A percentile compares a stretch with the other conserved stretches of the same genome.
Conservation (phyloP, 2,113 vertebrate species). For the Astur gentilis region DNA sequence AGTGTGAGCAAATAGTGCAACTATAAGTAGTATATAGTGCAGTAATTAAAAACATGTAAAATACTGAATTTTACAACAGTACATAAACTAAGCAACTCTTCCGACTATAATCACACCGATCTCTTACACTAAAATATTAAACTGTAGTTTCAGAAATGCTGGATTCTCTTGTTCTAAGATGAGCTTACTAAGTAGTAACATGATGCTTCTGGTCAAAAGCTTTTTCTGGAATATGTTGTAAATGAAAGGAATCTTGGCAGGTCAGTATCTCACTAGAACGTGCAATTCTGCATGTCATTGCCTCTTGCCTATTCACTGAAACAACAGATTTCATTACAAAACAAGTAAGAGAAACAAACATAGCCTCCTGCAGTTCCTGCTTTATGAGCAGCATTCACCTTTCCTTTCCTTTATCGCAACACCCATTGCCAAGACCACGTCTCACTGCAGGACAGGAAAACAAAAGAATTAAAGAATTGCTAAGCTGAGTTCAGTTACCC, state of each 20-base stretch:
- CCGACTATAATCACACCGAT: background rate
- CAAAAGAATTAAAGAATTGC: slow-evolving; percentile 50
- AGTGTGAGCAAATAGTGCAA: background rate
- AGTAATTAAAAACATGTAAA: background rate
- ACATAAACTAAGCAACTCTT: background rate
- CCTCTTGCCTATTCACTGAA: slow-evolving; percentile 63
- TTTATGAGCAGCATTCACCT: slow-evolving; percentile 65
- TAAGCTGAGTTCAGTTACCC: slow-evolving; percentile 53
- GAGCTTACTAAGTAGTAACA: slow-evolving; percentile 51
- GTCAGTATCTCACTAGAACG: slow-evolving; percentile 66
- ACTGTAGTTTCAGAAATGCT: slow-evolving; percentile 13
- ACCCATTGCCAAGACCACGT: slow-evolving; percentile 58
- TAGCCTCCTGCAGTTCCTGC: slow-evolving; percentile 68
- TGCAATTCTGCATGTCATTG: slow-evolving; percentile 71
- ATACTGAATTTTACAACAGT: background rate
- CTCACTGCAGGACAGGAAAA: slow-evolving; percentile 48
- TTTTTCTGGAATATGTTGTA: slow-evolving; percentile 65
- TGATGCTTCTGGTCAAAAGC: slow-evolving; percentile 55
- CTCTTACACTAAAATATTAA: background rate
- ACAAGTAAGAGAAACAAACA: slow-evolving; percentile 76
- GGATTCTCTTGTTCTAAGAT: slow-evolving; percentile 42
- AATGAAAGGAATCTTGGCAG: slow-evolving; percentile 76
- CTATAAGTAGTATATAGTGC: background rate
- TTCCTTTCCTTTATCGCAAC: slow-evolving; percentile 63
- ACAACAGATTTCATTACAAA: slow-evolving; percentile 68